Conservation (phyloP, 1,140 invertebrate genomes). For the Meloidogyne chitwoodi region DNA sequence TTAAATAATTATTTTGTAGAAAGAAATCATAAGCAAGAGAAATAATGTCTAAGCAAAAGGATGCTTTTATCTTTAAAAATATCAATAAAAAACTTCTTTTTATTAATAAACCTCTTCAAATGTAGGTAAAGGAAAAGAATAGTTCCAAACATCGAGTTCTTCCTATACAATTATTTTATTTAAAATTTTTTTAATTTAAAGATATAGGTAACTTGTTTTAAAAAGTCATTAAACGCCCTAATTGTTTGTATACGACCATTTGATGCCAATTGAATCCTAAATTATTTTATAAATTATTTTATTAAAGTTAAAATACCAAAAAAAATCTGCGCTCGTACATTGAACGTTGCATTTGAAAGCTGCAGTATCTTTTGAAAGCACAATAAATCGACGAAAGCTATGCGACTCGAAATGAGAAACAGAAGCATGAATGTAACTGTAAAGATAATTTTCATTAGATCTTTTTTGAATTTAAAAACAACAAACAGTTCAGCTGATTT, state of each 20-base stretch:
- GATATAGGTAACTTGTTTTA: constrained; percentile 19
- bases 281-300: no score
- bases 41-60: constrained; percentile 39
- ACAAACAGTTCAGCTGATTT: constrained; percentile 20
- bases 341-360: constrained; percentile 50
- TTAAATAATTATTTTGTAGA: constrained; percentile 14
- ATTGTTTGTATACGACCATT: constrained; percentile 26
- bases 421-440: constrained; percentile 24
- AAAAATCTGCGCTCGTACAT: constrained; percentile 44
- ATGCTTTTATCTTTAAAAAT: constrained; percentile 28
- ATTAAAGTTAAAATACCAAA: constrained; percentile 15
- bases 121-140: constrained; percentile 26
- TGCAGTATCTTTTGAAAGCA: constrained; percentile 42
- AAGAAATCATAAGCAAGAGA: constrained; percentile 28
- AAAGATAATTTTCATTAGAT: neutral
- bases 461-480: no score
- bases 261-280: constrained; percentile 36
- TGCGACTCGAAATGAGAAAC: constrained; percentile 22
- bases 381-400: constrained; percentile 28
- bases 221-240: constrained; percentile 26
- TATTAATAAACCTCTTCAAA: constrained; percentile 38
- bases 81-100: constrained; percentile 6
- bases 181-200: no score
- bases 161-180: no score
- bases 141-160: constrained; percentile 37